These are phyloP conservation scores for Ceyx margarethae DNA, from an alignment of 2,113 vertebrate genomes.

Conservation along the genomic window DNA sequence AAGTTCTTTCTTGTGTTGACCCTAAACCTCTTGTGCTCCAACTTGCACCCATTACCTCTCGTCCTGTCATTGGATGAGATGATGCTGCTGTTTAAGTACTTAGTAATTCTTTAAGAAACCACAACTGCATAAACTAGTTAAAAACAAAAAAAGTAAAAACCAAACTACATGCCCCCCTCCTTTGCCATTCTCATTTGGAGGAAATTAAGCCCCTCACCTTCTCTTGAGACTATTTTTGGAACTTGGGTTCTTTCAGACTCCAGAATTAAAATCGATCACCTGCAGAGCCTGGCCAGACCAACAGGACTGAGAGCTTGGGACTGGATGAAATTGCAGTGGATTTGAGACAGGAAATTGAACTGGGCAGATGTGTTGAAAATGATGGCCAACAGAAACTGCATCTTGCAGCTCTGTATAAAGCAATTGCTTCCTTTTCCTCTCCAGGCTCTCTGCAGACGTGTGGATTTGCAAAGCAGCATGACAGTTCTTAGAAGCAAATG, in stretches of 20 bases:
- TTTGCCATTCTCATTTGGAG: conserved; percentile 42
- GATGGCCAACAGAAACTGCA: conserved; percentile 52
- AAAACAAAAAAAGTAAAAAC: neutral
- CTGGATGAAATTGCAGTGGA: conserved; percentile 54
- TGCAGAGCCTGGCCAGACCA: conserved; percentile 23
- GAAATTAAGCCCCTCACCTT: conserved; percentile 2
- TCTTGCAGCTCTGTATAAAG: conserved; percentile 7
- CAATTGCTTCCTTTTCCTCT: neutral
- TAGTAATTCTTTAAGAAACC: neutral
- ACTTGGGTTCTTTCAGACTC: conserved; percentile 8
- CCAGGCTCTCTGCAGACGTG: neutral
- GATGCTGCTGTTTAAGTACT: neutral
- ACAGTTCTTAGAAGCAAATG: neutral
- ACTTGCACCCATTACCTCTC: no score
- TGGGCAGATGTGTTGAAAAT: conserved; percentile 72
- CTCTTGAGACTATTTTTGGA: conserved; percentile 18
- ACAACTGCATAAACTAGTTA: neutral
- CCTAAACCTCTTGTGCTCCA: no score
- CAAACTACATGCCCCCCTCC: neutral
- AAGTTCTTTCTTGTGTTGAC: no score
- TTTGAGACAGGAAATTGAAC: conserved; percentile 74
- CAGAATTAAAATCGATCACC: conserved; percentile 54
- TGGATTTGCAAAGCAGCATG: neutral
- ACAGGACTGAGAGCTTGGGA: conserved; percentile 39
- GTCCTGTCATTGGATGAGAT: no score